Percentiles rank a stretch among this genome's conserved stretches.
phyloP scores from a whole-genome alignment of 2,888 invertebrate genomes.

The Synanthedon andrenaeformis region DNA sequence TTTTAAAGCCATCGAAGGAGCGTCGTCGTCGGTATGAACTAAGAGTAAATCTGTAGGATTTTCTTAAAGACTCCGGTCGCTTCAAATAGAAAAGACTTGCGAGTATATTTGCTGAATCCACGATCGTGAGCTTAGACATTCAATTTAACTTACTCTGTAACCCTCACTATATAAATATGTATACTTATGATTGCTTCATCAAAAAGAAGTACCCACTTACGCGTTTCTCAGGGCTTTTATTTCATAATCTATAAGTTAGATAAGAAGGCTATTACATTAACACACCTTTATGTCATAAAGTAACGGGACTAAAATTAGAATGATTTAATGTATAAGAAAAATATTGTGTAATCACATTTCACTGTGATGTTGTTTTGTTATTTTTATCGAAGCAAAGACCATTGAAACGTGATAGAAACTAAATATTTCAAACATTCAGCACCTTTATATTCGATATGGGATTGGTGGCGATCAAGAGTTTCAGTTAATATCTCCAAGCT shows the following conservation, averaged over 20 bases:
- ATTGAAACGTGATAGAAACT: too few relatives aligned
- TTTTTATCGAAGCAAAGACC: too few relatives aligned
- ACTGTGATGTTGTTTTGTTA: too few relatives aligned
- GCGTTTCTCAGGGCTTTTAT: too few relatives aligned
- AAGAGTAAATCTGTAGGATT: conserved; percentile 39
- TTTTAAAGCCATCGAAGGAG: background rate
- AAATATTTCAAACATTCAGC: background rate
- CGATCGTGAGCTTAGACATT: conserved; percentile 54
- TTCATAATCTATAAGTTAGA: too few relatives aligned
- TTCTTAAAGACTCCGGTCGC: conserved; percentile 45
- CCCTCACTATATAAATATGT: conserved; percentile 30
- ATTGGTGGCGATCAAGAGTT: background rate
- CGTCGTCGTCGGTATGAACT: conserved; percentile 6
- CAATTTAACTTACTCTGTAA: conserved; percentile 53
- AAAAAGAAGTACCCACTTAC: background rate
- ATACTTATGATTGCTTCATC: conserved; percentile 30
- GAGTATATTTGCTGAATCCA: conserved; percentile 55
- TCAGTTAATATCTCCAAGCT: background rate
- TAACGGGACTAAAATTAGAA: too few relatives aligned
- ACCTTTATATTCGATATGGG: background rate
- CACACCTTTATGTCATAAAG: too few relatives aligned
- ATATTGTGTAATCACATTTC: too few relatives aligned
- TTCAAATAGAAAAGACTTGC: conserved; percentile 43
- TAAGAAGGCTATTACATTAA: too few relatives aligned
- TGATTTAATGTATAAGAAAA: too few relatives aligned